These are phyloP conservation scores for Diaprepes abbreviatus DNA, from an alignment of 2,888 invertebrate genomes.

Conservation along the genomic window DNA sequence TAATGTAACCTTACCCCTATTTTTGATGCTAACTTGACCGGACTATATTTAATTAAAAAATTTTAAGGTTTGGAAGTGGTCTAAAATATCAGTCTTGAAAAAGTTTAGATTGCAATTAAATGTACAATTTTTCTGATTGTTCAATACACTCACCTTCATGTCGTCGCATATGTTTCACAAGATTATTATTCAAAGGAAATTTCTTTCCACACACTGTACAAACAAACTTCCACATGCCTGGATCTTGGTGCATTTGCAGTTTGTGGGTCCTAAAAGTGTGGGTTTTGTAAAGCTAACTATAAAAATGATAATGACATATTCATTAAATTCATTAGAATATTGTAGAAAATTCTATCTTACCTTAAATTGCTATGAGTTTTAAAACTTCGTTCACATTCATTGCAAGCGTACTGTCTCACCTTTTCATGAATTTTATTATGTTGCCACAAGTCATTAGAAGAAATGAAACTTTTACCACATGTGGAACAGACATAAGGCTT, in stretches of 20 bases:
- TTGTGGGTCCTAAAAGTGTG: slow-evolving; percentile 58
- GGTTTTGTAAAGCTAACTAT: no score
- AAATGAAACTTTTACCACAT: slow-evolving; percentile 63
- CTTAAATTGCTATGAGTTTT: slow-evolving; percentile 51
- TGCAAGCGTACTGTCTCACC: slow-evolving; percentile 57
- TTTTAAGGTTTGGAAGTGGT: no score
- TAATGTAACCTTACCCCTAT: no score
- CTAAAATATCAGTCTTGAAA: no score
- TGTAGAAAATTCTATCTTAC: no score
- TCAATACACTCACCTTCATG: slow-evolving; percentile 53
- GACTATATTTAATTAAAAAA: no score
- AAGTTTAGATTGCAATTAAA: no score
- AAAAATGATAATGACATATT: no score
- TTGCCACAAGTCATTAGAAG: slow-evolving; percentile 57
- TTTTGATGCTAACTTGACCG: no score
- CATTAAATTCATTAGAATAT: no score
- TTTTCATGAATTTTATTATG: slow-evolving; percentile 58
- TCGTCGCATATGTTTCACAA: slow-evolving; percentile 58
- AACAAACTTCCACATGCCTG: slow-evolving; percentile 59
- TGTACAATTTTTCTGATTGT: no score
- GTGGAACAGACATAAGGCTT: slow-evolving; percentile 56
- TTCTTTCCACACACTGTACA: slow-evolving; percentile 58
- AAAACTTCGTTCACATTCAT: slow-evolving; percentile 51
- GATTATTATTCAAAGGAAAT: slow-evolving; percentile 60
- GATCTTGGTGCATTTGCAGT: slow-evolving; percentile 60